A percentile compares a stretch with the other conserved stretches of the same genome.
phyloP scores from a whole-genome alignment of 2,888 invertebrate species.

The Aporophyla lueneburgensis region DNA sequence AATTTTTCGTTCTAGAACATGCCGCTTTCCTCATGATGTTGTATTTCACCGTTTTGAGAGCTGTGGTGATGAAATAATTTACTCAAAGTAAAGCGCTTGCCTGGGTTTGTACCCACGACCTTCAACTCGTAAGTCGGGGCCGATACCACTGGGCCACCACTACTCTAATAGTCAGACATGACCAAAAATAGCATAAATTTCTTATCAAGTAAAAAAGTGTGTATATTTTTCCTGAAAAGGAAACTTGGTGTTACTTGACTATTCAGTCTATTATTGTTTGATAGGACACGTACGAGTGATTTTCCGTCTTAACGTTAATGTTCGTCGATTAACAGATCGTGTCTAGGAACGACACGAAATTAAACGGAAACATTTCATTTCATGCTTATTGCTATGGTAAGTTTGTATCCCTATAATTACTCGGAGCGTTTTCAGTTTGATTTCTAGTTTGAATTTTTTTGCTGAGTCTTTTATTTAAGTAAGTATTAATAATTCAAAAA shows the following conservation, averaged over 20 bases:
- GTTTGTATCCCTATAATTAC: not conserved
- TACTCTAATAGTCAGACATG: not conserved
- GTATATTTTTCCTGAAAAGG: not conserved
- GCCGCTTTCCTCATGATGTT: too few species aligned
- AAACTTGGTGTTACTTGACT: not conserved
- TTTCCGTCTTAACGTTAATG: constrained; percentile 5
- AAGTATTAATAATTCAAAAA: too few species aligned
- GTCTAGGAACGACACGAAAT: constrained; percentile 1
- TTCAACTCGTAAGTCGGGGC: too few species aligned
- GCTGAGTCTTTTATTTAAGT: too few species aligned
- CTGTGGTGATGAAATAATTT: too few species aligned
- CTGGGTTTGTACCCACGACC: too few species aligned
- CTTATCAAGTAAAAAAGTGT: too few species aligned
- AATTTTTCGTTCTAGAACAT: too few species aligned
- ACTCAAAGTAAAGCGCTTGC: too few species aligned
- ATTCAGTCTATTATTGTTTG: not conserved
- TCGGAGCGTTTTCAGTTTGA: not conserved
- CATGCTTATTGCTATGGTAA: constrained; percentile 1
- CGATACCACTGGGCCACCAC: too few species aligned
- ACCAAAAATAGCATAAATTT: not conserved
- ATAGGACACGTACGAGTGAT: constrained; percentile 6
- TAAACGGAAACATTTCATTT: constrained; percentile 36
- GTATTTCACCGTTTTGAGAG: too few species aligned
- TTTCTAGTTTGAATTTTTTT: not conserved
- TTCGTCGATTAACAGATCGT: constrained; percentile 7